Percentiles rank a stretch among this genome's conserved stretches.
Conservation (phyloP, 2,888 invertebrate genomes). For the Tholera decimalis region DNA sequence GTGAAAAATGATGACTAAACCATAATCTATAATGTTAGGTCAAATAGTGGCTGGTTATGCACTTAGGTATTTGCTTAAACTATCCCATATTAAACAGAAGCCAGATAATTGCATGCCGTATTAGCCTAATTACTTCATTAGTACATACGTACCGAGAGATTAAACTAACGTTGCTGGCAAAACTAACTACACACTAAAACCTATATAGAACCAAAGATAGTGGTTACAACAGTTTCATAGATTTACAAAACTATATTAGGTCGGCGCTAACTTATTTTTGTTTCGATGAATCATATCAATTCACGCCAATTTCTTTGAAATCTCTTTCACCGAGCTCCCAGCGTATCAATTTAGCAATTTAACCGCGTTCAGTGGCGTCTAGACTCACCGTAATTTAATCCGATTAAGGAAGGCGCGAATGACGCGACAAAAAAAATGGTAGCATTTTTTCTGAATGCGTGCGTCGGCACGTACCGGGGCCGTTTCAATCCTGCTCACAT, state of each 20-base stretch:
- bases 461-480: constrained; percentile 79
- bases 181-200: too few species aligned
- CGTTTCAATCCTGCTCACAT: constrained; percentile 82
- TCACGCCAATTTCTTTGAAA: constrained; percentile 1
- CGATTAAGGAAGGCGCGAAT: constrained; percentile 69
- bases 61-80: background rate
- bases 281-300: background rate
- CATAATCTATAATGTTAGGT: background rate
- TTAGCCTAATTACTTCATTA: background rate
- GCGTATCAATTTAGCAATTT: constrained; percentile 65
- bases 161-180: too few species aligned
- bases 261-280: background rate
- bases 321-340: constrained; percentile 18
- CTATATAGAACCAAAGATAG: too few species aligned
- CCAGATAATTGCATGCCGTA: background rate
- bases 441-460: constrained; percentile 76
- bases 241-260: too few species aligned
- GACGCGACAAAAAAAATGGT: constrained; percentile 70
- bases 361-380: constrained; percentile 72
- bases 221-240: too few species aligned
- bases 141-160: too few species aligned
- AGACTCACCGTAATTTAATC: constrained; percentile 78
- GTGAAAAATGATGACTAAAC: background rate
- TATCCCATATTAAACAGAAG: background rate
- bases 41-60: background rate